Conservation (phyloP, 1,140 invertebrate genomes). For the Gonatopus flavifemur region DNA sequence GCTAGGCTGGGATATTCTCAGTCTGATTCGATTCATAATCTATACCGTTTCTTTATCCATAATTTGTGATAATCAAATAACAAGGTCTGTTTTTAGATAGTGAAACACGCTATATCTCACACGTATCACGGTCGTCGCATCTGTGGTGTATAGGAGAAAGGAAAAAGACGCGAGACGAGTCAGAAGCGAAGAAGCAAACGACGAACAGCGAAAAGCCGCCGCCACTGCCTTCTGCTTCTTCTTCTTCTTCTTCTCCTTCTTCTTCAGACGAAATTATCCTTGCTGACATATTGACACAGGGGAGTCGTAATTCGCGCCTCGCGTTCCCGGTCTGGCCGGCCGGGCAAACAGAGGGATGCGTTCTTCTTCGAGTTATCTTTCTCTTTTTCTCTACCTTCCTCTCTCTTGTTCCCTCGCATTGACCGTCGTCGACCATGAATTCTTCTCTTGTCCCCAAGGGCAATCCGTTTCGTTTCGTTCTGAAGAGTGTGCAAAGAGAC, state of each 20-base stretch:
- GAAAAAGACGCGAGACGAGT: conserved; percentile 2
- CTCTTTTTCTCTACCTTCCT: no score
- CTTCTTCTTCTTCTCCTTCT: conserved; percentile 8
- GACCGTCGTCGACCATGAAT: conserved; percentile 15
- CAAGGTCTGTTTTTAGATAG: no score
- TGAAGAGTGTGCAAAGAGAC: conserved; percentile 28
- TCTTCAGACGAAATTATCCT: conserved; percentile 32
- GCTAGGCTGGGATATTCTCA: no score
- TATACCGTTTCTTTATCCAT: no score
- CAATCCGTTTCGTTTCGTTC: conserved; percentile 29
- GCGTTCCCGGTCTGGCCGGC: no score
- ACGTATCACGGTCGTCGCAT: conserved; percentile 27
- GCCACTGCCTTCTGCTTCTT: conserved; percentile 11
- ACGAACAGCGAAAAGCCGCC: conserved; percentile 10
- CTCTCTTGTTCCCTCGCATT: conserved; percentile 11
- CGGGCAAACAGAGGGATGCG: conserved; percentile 40
- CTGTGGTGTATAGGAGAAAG: no score
- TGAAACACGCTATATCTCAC: no score
- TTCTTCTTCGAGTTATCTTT: conserved; percentile 9
- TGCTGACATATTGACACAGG: conserved; percentile 46
- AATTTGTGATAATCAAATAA: no score
- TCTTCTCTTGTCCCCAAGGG: conserved; percentile 19
- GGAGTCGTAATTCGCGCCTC: conserved; percentile 48
- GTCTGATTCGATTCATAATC: no score
- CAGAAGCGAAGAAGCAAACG: conserved; percentile 1